Evolutionary conservation across 2,113 vertebrate species (phyloP), one percentile per base, ranked within the genome.

Genomic region (Verasper variegatus): DNA sequence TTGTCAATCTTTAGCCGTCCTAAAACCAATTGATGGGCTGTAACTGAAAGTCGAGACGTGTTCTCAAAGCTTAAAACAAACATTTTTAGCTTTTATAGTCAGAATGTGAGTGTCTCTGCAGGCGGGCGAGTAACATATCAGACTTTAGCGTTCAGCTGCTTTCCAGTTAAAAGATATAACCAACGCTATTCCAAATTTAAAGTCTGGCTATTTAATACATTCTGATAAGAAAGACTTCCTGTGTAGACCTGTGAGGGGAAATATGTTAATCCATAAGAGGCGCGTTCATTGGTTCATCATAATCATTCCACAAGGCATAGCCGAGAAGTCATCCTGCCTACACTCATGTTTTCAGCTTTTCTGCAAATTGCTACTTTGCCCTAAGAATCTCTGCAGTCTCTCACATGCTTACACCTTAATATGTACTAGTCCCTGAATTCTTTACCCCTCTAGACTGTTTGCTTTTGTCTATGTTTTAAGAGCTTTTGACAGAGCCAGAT

Each of bases 61-160:
- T 63, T 80, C 76, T 68, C 27, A 60, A 83, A 31, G 21, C 69
- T 54, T 74, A 73, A 23, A 61, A 76, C 70, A 80, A 77, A 66
- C 20, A 56, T 80, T 86, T 87, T 66, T 81, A 78, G 71, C 66
- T 78, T 81, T 82, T 84, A 54, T 85, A 80, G 64, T 64, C 15
- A 62, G 12, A 24, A 58, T 72, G 57, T 75, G 65, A 57, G 21
- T 45, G 21, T 45, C 61, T 73, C 62, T 71, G 66, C 61, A 68
- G 62, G 54, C 72, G 74, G 83, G 42, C 37, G 60, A 70, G 40
- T 59, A 74, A 76, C 63, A 77, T 73, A 69, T 86, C 60, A 76
- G 23, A 68, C 20, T 76, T 72, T 70, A 71, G 77, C 80, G 74
- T 76, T 37, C 40, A 74, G 60, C 71, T 80, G 67, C 70, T 87